Conservation (phyloP, 2,797 vertebrate genomes). For the Bradypodion pumilum region DNA sequence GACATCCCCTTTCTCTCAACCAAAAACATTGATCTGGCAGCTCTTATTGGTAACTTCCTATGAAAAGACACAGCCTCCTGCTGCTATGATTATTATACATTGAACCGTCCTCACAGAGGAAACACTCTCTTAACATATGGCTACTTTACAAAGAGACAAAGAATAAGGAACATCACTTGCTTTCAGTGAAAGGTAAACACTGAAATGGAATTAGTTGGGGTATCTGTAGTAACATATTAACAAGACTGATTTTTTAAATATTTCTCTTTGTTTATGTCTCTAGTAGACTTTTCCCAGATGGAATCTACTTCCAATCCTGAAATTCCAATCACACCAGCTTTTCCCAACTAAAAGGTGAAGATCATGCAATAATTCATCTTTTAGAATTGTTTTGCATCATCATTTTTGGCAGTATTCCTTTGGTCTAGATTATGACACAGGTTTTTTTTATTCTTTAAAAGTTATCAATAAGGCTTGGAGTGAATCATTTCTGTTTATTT, state of each 20-base stretch:
- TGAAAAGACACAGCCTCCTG: slow-evolving; percentile 19
- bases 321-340: not conserved
- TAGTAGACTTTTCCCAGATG: not conserved
- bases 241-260: not conserved
- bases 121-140: slow-evolving; percentile 22
- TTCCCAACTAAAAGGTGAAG: not conserved
- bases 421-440: not conserved
- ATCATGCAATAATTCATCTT: not conserved
- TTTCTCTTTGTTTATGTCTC: not conserved
- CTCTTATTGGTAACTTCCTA: slow-evolving; percentile 24
- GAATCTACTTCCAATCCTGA: not conserved
- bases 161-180: not conserved
- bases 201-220: not conserved
- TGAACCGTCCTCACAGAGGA: not conserved
- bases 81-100: slow-evolving; percentile 21
- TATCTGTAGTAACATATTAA: slow-evolving; percentile 10
- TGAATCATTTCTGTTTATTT: not conserved
- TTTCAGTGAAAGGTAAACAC: slow-evolving; percentile 27
- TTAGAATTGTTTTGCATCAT: not conserved
- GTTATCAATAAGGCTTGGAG: not conserved
- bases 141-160: slow-evolving; percentile 14
- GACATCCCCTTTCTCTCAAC: not conserved
- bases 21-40: slow-evolving; percentile 12
- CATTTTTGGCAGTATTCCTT: not conserved
- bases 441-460: not conserved